phyloP scores from a whole-genome alignment of 2,888 invertebrate genomes.

The Dioctria rufipes region DNA sequence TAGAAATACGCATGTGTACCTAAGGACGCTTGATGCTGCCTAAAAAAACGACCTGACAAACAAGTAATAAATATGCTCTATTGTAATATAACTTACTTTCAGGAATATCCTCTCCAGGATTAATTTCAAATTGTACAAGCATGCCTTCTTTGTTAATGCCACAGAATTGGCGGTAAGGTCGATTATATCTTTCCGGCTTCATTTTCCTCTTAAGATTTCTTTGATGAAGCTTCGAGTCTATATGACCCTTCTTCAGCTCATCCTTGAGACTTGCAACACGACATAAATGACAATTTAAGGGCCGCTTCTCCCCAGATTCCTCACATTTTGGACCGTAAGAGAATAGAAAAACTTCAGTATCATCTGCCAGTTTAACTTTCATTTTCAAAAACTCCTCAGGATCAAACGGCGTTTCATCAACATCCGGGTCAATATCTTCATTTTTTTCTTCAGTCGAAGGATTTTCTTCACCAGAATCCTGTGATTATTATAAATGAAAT shows the following conservation, averaged over 20 bases:
- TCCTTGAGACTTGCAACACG: constrained; percentile 51
- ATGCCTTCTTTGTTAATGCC: constrained; percentile 20
- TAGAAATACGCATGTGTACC: no score
- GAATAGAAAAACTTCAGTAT: constrained; percentile 49
- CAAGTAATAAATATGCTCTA: no score
- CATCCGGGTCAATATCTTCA: background rate
- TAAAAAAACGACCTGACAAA: no score
- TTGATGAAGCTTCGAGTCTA: constrained; percentile 49
- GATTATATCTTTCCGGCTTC: constrained; percentile 24
- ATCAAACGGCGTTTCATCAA: constrained; percentile 11
- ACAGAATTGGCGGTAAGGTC: constrained; percentile 21
- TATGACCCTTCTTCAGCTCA: constrained; percentile 49
- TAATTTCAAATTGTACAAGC: constrained; percentile 52
- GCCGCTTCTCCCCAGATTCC: constrained; percentile 54
- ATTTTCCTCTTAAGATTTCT: constrained; percentile 21
- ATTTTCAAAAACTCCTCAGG: constrained; percentile 21
- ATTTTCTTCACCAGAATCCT: constrained; percentile 9
- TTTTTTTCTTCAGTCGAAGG: background rate
- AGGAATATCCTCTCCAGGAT: constrained; percentile 56
- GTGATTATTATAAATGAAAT: background rate
- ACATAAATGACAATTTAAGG: constrained; percentile 58
- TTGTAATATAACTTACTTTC: constrained; percentile 51
- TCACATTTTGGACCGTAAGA: constrained; percentile 56
- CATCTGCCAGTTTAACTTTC: constrained; percentile 54
- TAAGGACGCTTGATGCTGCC: no score